Conservation (phyloP, 2,888 invertebrate genomes). For the Terebella lapidaria region DNA sequence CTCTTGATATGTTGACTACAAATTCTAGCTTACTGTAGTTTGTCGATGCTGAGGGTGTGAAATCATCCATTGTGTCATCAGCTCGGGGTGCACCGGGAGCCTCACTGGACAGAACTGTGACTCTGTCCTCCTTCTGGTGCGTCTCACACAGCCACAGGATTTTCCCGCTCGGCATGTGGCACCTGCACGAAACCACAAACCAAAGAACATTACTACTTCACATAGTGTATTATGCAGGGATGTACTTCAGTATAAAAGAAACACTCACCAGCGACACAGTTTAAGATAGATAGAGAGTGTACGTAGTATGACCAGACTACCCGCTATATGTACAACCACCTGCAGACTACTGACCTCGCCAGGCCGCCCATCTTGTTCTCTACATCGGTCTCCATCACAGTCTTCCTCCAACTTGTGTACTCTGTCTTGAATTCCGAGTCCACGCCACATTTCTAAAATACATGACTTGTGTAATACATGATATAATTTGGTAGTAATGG, state of each 20-base stretch:
- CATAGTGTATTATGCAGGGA: too few relatives aligned
- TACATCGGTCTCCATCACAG: background rate
- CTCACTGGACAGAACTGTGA: slow-evolving; percentile 29
- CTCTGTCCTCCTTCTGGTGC: slow-evolving; percentile 36
- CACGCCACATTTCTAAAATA: background rate
- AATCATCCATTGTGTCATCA: too few relatives aligned
- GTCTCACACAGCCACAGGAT: slow-evolving; percentile 39
- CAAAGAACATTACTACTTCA: background rate
- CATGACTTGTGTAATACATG: too few relatives aligned
- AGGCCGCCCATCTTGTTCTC: background rate
- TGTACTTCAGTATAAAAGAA: too few relatives aligned
- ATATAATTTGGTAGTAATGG: too few relatives aligned
- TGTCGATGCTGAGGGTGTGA: too few relatives aligned
- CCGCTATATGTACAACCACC: background rate
- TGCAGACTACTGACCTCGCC: background rate
- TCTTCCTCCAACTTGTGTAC: background rate
- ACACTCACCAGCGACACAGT: too few relatives aligned
- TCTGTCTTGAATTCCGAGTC: background rate
- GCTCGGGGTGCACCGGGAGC: background rate
- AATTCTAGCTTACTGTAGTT: too few relatives aligned
- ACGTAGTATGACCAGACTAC: too few relatives aligned
- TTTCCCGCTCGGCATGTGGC: slow-evolving; percentile 42
- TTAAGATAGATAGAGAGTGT: too few relatives aligned
- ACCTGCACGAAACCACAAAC: slow-evolving; percentile 28
- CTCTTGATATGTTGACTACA: too few relatives aligned